phyloP scores from a whole-genome alignment of 2,797 vertebrate species.

The Delichon dasypus region DNA sequence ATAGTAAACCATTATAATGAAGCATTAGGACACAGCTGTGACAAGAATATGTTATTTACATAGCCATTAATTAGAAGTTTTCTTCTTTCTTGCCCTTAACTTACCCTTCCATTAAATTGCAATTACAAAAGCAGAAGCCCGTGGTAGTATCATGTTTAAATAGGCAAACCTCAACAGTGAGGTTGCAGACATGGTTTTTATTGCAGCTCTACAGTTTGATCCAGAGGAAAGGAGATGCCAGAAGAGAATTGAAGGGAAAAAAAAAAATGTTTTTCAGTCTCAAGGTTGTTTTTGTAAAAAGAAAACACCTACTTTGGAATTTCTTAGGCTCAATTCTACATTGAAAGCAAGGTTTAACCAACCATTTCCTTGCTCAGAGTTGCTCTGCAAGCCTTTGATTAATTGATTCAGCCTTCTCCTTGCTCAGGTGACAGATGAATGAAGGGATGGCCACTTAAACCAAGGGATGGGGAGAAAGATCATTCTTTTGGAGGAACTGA shows the following conservation, averaged over 20 bases:
- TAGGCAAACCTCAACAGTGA: not conserved
- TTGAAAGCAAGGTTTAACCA: not conserved
- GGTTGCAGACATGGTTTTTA: not conserved
- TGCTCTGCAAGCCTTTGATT: slow-evolving; percentile 7
- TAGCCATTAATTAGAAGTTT: not conserved
- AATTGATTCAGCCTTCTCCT: slow-evolving; percentile 18
- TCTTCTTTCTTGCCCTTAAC: not conserved
- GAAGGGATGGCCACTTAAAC: not conserved
- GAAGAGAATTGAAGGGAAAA: not conserved
- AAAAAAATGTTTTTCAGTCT: not conserved
- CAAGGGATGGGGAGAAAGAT: not conserved
- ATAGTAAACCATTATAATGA: not conserved
- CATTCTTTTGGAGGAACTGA: not conserved
- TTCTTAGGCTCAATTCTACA: not conserved
- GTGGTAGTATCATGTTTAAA: not conserved
- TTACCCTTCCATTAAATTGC: not conserved
- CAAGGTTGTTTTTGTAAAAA: not conserved
- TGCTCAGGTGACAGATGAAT: not conserved
- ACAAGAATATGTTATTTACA: not conserved
- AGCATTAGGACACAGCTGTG: not conserved
- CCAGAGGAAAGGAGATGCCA: not conserved
- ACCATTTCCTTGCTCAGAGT: not conserved
- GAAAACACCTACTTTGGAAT: not conserved
- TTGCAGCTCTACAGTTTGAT: not conserved
- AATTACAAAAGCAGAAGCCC: not conserved